Evolutionary conservation across 2,888 invertebrate genomes (phyloP), one percentile per base, ranked within the genome.

Genomic region (Apamea sordens): DNA sequence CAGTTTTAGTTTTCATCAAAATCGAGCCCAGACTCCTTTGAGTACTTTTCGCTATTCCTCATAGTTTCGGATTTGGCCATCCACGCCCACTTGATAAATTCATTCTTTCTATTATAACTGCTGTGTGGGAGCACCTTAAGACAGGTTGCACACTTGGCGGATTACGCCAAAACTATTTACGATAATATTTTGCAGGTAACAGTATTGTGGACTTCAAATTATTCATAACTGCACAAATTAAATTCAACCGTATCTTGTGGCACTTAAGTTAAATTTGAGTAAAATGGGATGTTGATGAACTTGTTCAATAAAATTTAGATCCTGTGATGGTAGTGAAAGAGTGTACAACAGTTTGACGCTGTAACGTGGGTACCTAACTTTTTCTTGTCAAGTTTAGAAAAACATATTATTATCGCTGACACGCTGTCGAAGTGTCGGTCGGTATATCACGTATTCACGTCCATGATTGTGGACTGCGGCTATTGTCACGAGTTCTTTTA

Each of bases 361-460:
- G 28, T 59, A 47, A 47, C 18, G n/a, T 13, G 18, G 24, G 36
- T 32, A 32, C 32, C 1, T 32, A 32, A 71, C 75, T 63, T n/a
- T 73, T 84, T 83, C 82, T 82, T 79, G 71, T 70, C 15, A 13
- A 24, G 56, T 18, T 76, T 64, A 76, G 15, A 72, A 79, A 77
- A 84, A 76, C 41, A 32, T 15, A 10, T 76, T 76, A 77, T 84
- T 86, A 84, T 80, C 82, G 80, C 77, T 79, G 32, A 32, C 32
- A 63, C 32, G 63, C 32, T 32, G 59, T 59, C 63, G 18, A 8
- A 21, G 61, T 63, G 28, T 28, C 28, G 28, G 18, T 75, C 85
- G 82, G 84, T 88, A 87, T 81, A 84, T 87, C 89, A 87, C 53
- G 53, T 53, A 53, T 21, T 11, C 53, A 53, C 83, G 86, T 81